A percentile compares a stretch with the other conserved stretches of the same genome.
Evolutionary conservation across 2,888 invertebrate genomes (phyloP).

Genomic region (Parnassius apollo): DNA sequence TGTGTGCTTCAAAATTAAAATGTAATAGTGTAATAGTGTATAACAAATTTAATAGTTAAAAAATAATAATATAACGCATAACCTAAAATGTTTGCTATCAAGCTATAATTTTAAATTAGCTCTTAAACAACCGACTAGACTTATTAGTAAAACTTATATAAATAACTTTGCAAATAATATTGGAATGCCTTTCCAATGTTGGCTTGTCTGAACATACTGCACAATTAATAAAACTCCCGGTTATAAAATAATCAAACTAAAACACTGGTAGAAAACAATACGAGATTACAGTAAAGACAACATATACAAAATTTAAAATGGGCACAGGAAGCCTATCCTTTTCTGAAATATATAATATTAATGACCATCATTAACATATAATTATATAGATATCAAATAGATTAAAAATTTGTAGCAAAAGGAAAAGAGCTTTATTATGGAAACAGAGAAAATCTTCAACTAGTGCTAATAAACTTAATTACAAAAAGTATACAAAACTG

Average conservation of each 20-base stretch:
- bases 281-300: background rate
- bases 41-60: background rate
- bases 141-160: background rate
- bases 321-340: too few relatives aligned
- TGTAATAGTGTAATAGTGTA: background rate
- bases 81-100: background rate
- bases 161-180: constrained; percentile 1
- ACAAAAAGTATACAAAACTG: too few relatives aligned
- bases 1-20: background rate
- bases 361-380: too few relatives aligned
- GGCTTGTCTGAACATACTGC: background rate
- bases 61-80: background rate
- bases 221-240: background rate
- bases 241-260: background rate
- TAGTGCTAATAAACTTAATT: too few relatives aligned
- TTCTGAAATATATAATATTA: too few relatives aligned
- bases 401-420: too few relatives aligned
- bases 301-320: background rate
- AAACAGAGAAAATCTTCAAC: too few relatives aligned
- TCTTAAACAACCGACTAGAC: background rate
- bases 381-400: too few relatives aligned
- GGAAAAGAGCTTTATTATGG: too few relatives aligned
- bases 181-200: background rate
- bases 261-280: background rate
- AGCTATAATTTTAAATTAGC: background rate